Conservation (phyloP, 2,888 invertebrate genomes). For the Platycheirus albimanus region DNA sequence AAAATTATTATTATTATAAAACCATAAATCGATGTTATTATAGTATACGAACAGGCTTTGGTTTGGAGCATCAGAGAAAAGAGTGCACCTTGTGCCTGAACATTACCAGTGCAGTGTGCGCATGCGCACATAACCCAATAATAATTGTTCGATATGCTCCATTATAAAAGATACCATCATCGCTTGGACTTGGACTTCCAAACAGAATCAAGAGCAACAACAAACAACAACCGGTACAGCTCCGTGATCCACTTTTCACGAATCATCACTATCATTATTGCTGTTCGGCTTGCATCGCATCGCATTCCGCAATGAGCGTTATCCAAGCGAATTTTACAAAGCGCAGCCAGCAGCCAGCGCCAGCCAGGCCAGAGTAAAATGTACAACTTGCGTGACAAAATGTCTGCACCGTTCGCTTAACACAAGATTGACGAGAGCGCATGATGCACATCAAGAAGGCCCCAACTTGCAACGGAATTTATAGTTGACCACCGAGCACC, state of each 20-base stretch:
- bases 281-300: constrained; percentile 62
- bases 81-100: constrained; percentile 8
- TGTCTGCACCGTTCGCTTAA: constrained; percentile 54
- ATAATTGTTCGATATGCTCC: constrained; percentile 66
- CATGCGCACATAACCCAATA: constrained; percentile 60
- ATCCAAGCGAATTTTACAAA: constrained; percentile 48
- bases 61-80: neutral
- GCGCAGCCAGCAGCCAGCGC: neutral
- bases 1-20: constrained; percentile 46
- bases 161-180: constrained; percentile 65
- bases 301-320: constrained; percentile 65
- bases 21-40: constrained; percentile 44
- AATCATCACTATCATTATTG: constrained; percentile 72
- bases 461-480: constrained; percentile 45
- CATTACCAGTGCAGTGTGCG: constrained; percentile 20
- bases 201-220: constrained; percentile 22
- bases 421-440: constrained; percentile 37
- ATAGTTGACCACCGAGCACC: constrained; percentile 48
- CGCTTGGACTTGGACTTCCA: neutral
- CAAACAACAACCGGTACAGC: constrained; percentile 66
- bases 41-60: constrained; percentile 9
- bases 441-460: too few species aligned
- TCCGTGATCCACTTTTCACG: constrained; percentile 73
- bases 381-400: constrained; percentile 69
- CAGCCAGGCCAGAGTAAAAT: too few species aligned